Evolutionary conservation across 2,888 invertebrate species (phyloP).

Genomic region (Chironomus riparius): DNA sequence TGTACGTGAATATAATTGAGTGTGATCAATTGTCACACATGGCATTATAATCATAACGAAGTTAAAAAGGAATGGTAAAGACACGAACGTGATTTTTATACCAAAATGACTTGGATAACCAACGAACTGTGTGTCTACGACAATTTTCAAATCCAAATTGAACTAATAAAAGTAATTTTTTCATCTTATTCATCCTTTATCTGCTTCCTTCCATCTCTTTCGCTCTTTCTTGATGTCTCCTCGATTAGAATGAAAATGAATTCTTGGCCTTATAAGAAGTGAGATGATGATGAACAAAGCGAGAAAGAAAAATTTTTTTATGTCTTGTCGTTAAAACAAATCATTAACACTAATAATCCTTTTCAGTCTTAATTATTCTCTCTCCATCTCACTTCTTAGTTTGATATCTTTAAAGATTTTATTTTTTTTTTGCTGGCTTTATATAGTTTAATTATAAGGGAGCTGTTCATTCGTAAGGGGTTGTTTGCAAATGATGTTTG

Average conservation of each 20-base stretch:
- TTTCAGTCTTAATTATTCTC: constrained; percentile 11
- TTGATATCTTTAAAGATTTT: not conserved
- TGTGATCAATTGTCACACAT: constrained; percentile 10
- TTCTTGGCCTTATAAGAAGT: not conserved
- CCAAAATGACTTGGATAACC: not conserved
- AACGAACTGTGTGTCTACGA: too few species aligned
- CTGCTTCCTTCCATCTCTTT: not conserved
- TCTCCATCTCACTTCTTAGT: not conserved
- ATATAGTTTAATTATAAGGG: too few species aligned
- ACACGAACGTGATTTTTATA: constrained; percentile 14
- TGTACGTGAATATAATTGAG: too few species aligned
- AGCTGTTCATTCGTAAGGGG: too few species aligned
- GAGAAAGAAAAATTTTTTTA: not conserved
- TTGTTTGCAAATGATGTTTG: too few species aligned
- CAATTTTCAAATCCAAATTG: not conserved
- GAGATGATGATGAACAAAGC: not conserved
- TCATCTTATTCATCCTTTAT: not conserved
- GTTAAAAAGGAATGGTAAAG: not conserved
- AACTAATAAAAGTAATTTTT: constrained; percentile 17
- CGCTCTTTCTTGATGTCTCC: not conserved
- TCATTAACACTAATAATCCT: constrained; percentile 24
- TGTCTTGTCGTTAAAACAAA: constrained; percentile 19
- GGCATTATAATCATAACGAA: constrained; percentile 11
- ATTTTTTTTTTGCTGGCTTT: not conserved
- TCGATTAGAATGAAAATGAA: not conserved